Percentiles rank a stretch among this genome's conserved stretches.
These are phyloP conservation scores for Dallia pectoralis DNA, from an alignment of 2,797 vertebrate species.

Conservation along the genomic window DNA sequence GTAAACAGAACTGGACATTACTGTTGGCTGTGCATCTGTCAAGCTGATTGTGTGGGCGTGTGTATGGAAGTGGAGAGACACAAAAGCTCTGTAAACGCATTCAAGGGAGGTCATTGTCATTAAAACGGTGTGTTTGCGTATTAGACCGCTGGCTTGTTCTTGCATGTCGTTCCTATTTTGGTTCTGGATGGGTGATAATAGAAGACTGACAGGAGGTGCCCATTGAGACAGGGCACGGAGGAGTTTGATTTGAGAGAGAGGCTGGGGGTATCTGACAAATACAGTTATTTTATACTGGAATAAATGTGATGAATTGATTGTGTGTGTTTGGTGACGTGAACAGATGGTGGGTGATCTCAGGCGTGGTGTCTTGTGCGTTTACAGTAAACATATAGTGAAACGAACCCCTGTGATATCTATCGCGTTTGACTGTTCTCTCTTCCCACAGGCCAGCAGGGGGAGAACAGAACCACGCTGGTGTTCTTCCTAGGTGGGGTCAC, in stretches of 20 bases:
- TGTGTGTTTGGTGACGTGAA: neutral
- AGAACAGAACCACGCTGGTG: conserved; percentile 91
- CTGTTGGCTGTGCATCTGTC: conserved; percentile 23
- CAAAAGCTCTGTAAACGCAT: neutral
- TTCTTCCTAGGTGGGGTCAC: conserved; percentile 97
- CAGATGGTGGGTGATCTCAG: neutral
- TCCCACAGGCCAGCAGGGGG: conserved; percentile 88
- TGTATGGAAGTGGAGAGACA: conserved; percentile 21
- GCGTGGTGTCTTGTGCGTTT: no score
- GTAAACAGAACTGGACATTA: conserved; percentile 6
- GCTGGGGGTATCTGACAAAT: no score
- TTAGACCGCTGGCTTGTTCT: conserved; percentile 51
- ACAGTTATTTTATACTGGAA: no score
- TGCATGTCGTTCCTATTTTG: conserved; percentile 45
- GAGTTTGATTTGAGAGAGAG: neutral
- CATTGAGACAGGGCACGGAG: neutral
- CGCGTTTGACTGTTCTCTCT: conserved; percentile 8
- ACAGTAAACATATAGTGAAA: neutral
- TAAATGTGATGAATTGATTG: no score
- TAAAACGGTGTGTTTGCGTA: conserved; percentile 48
- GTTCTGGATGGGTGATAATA: conserved; percentile 61
- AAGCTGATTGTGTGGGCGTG: conserved; percentile 16
- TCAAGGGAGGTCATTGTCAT: conserved; percentile 53
- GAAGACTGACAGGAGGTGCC: conserved; percentile 27
- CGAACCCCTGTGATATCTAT: neutral